Evolutionary conservation across 2,113 vertebrate genomes (phyloP).

Genomic region (Circaetus cinerascens): DNA sequence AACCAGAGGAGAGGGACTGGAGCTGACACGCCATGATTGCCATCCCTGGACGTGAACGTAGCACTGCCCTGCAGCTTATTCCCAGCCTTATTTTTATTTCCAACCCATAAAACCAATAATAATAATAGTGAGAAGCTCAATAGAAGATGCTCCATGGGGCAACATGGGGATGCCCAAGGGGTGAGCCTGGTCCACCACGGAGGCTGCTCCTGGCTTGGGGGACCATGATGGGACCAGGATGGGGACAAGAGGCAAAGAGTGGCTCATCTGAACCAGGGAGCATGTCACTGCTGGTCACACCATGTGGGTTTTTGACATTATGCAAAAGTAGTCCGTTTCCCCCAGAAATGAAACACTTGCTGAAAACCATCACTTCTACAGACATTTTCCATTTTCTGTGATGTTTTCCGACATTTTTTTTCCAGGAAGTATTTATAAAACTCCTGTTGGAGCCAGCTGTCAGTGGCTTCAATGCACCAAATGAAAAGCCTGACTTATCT

Average conservation of each 20-base stretch:
- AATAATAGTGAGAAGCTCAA: neutral
- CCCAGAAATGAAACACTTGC: neutral
- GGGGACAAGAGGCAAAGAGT: neutral
- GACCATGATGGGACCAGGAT: neutral
- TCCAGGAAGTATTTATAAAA: neutral
- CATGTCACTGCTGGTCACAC: fast-evolving
- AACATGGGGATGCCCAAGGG: neutral
- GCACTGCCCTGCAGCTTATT: neutral
- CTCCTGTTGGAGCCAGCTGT: neutral
- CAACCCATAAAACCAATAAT: neutral
- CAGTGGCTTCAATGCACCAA: neutral
- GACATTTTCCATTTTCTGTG: neutral
- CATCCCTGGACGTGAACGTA: neutral
- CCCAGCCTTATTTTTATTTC: neutral
- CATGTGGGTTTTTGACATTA: neutral
- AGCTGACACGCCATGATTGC: neutral
- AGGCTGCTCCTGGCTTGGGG: neutral
- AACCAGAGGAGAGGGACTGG: neutral
- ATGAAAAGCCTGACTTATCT: neutral
- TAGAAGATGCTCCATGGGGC: neutral
- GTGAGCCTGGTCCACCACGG: neutral
- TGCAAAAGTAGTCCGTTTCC: neutral
- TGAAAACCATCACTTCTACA: neutral
- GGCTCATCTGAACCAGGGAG: neutral
- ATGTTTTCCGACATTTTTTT: neutral